A percentile compares a stretch with the other conserved stretches of the same genome.
These are phyloP conservation scores for Cervus canadensis DNA, from an alignment of 2,113 vertebrate species.

Conservation along the genomic window DNA sequence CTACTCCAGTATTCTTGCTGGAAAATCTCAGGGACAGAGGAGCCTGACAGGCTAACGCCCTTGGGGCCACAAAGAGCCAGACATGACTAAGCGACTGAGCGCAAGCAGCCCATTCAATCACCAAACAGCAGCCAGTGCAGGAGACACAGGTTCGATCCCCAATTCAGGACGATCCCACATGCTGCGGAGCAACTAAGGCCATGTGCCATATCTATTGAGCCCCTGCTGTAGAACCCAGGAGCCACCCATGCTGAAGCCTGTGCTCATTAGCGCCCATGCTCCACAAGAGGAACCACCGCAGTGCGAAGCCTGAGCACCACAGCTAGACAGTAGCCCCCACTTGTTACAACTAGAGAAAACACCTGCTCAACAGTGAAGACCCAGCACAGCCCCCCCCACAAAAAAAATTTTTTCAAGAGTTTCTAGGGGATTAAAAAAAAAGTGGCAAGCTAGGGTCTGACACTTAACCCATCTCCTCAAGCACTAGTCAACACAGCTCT, in stretches of 20 bases:
- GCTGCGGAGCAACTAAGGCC: neutral
- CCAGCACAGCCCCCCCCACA: neutral
- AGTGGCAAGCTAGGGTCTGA: neutral
- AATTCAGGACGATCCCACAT: neutral
- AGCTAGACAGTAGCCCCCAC: neutral
- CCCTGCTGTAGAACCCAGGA: neutral
- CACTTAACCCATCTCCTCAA: neutral
- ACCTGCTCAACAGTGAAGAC: neutral
- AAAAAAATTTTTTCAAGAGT: neutral
- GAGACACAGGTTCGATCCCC: neutral
- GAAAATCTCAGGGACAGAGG: neutral
- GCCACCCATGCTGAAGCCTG: neutral
- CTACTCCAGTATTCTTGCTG: neutral
- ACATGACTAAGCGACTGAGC: neutral
- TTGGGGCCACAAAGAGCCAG: neutral
- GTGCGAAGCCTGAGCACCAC: neutral
- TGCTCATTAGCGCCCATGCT: neutral
- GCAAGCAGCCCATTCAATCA: neutral
- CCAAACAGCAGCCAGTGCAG: neutral
- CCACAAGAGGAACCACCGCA: neutral
- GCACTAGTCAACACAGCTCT: no score
- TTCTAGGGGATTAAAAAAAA: neutral
- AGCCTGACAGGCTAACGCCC: neutral
- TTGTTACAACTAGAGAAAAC: neutral
- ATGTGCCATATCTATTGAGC: neutral